Percentiles rank a stretch among this genome's conserved stretches.
These are phyloP conservation scores for Ornithoptera priamus DNA, from an alignment of 2,888 invertebrate species.

Conservation along the genomic window DNA sequence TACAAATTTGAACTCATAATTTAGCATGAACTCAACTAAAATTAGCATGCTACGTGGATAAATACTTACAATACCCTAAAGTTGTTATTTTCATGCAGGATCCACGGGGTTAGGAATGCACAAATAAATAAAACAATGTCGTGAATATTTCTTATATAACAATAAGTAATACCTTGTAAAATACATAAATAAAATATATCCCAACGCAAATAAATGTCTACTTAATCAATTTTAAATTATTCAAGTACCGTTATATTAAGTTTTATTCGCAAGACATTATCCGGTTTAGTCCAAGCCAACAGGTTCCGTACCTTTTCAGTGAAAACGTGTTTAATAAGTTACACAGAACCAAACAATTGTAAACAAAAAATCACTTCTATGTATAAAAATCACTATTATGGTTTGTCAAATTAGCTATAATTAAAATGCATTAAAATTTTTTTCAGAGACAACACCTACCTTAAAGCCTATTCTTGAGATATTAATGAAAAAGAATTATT, in stretches of 20 bases:
- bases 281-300: constrained; percentile 9
- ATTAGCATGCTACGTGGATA: constrained; percentile 37
- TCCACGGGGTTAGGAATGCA: constrained; percentile 65
- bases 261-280: constrained; percentile 20
- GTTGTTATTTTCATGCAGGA: constrained; percentile 73
- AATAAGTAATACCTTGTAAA: constrained; percentile 15
- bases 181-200: constrained; percentile 34
- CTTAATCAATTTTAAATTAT: constrained; percentile 30
- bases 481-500: constrained; percentile 2
- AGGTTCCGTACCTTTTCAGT: constrained; percentile 23
- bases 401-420: too few relatives aligned
- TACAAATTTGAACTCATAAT: constrained; percentile 9
- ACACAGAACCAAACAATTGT: too few relatives aligned
- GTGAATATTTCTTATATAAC: constrained; percentile 30
- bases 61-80: constrained; percentile 77
- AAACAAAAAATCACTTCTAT: too few relatives aligned
- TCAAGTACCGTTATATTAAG: constrained; percentile 22
- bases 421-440: too few relatives aligned
- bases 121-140: constrained; percentile 61
- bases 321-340: constrained; percentile 16
- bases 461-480: constrained; percentile 4
- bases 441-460: constrained; percentile 5
- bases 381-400: too few relatives aligned
- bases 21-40: constrained; percentile 31
- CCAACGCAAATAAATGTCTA: constrained; percentile 19